Percentiles rank a stretch among this genome's conserved stretches.
phyloP scores from a whole-genome alignment of 2,113 vertebrate species.

The Tretioscincus oriximinensis region DNA sequence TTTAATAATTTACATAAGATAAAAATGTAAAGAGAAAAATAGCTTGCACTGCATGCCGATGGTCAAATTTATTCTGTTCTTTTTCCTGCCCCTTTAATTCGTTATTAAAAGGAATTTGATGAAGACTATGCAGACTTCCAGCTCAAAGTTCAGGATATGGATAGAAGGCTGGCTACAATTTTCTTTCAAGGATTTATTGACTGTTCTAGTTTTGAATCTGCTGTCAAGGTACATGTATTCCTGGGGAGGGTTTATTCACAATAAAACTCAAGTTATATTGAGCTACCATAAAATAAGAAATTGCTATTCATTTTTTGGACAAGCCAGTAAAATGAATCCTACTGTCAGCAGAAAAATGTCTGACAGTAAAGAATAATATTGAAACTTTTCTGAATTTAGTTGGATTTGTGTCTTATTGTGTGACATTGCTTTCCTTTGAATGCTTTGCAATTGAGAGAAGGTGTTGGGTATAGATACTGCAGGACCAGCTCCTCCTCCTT shows the following conservation, averaged over 20 bases:
- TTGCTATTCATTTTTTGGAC: not conserved
- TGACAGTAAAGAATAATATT: not conserved
- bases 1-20: no score
- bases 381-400: not conserved
- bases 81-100: not conserved
- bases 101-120: constrained; percentile 62
- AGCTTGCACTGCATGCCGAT: fast-evolving
- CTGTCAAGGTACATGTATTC: constrained; percentile 66
- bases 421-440: no score
- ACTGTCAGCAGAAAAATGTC: not conserved
- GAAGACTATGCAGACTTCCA: constrained; percentile 70
- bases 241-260: not conserved
- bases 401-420: no score
- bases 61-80: not conserved
- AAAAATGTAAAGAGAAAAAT: not conserved
- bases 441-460: no score
- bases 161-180: constrained; percentile 72
- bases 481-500: no score
- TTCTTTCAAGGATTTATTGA: constrained; percentile 72
- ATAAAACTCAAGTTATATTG: not conserved
- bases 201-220: constrained; percentile 61
- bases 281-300: not conserved
- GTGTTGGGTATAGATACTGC: no score
- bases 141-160: constrained; percentile 69
- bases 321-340: not conserved